A percentile compares a stretch with the other conserved stretches of the same genome.
Evolutionary conservation across 2,888 invertebrate species (phyloP).

Genomic region (Mycalesis mineus): DNA sequence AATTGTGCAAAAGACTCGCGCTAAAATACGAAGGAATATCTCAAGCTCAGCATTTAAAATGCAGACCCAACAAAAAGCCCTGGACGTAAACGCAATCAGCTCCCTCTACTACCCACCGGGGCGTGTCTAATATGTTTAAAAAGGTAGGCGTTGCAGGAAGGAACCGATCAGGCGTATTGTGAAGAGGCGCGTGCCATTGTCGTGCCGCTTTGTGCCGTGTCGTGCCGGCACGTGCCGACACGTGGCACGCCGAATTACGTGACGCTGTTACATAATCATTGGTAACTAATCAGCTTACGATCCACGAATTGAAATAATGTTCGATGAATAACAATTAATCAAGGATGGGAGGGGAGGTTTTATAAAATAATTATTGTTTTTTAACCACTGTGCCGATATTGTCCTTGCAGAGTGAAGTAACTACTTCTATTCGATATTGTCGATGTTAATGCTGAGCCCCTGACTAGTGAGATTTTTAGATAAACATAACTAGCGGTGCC

Average conservation of each 20-base stretch:
- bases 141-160: slow-evolving; percentile 49
- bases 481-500: too few relatives aligned
- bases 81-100: slow-evolving; percentile 30
- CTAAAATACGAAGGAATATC: slow-evolving; percentile 2
- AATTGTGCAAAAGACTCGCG: too few relatives aligned
- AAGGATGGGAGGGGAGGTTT: too few relatives aligned
- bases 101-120: slow-evolving; percentile 34
- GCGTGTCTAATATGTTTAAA: slow-evolving; percentile 47
- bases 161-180: slow-evolving; percentile 39
- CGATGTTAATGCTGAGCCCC: too few relatives aligned
- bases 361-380: too few relatives aligned
- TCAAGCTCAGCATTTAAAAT: neutral
- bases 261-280: slow-evolving; percentile 33
- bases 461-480: too few relatives aligned
- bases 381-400: too few relatives aligned
- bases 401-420: too few relatives aligned
- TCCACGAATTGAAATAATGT: slow-evolving; percentile 1
- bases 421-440: too few relatives aligned
- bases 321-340: neutral
- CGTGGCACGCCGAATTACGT: slow-evolving; percentile 12
- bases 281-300: slow-evolving; percentile 45
- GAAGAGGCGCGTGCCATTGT: slow-evolving; percentile 18
- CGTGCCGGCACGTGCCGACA: slow-evolving; percentile 25
- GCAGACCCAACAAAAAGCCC: slow-evolving; percentile 30
- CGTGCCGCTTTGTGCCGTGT: slow-evolving; percentile 34